Base-by-base conservation (phyloP, 2,888 invertebrate genomes). In the Ophion obscuratus region DNA sequence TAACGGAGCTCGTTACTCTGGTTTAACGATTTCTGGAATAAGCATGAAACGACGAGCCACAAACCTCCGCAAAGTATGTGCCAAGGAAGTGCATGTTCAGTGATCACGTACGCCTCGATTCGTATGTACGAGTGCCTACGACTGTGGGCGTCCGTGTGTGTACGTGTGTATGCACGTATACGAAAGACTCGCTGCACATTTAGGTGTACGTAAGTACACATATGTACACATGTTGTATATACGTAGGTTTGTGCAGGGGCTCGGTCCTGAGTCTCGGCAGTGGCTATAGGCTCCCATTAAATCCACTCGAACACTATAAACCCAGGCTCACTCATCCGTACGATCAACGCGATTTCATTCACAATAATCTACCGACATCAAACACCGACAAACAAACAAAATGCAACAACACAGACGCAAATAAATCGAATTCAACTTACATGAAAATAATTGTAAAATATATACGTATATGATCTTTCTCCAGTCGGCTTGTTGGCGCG, bases 371-470 rank as follows among this genome's bases (percentile, higher is more conserved):
- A 73, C 61, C 44, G 24, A 81, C 77, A 67, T 36, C 36, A 11
- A 57, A 75, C 14, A 66, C 53, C 5, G 20, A n/a, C 64, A 66
- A 66, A 66, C 24, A 31, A 53, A 76, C 31, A 4, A 57, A 31
- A 20, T 68, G 36, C 24, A 14, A 68, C 44, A 20, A 44, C 44
- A 68, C 64, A 47, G 44, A 79, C 59, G 24, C 17, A 70, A 59
- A 64, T 2, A 79, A 80, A 67, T 73, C 17, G 3, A 40, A 20
- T 84, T 66, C 71, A 76, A 93, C 93, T 93, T 92, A 93, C 93
- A 92, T 91, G 93, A 92, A 93, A 92, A 92, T 91, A 92, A 92
- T 90, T 92, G 93, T 87, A 93, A 92, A 92, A 92, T 91, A 91
- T 93, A 93, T 89, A 93, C 90, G 91, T 93, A 91, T 91, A 92